phyloP scores from a whole-genome alignment of 2,797 vertebrate species.

The Alca torda region DNA sequence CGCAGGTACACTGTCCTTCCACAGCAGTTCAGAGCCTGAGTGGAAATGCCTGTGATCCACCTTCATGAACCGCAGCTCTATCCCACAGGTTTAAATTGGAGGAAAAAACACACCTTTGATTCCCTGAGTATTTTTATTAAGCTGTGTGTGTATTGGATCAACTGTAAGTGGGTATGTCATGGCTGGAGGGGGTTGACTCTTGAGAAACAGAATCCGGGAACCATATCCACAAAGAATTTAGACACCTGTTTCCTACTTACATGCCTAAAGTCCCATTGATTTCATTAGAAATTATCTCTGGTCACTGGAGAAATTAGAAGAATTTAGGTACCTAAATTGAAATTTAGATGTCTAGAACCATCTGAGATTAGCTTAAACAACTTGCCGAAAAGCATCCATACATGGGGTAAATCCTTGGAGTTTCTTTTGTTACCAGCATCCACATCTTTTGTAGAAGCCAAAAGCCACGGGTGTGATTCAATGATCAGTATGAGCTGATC shows the following conservation, averaged over 20 bases:
- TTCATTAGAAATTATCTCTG: background rate
- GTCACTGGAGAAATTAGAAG: background rate
- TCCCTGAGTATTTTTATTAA: background rate
- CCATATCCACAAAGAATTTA: background rate
- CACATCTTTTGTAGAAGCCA: background rate
- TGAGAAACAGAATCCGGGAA: background rate
- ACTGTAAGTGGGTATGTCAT: background rate
- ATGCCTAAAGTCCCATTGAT: background rate
- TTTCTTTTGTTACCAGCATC: background rate
- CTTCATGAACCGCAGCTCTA: background rate
- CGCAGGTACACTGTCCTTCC: background rate
- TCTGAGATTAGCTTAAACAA: background rate
- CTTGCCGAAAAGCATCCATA: background rate
- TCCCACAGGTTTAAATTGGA: background rate
- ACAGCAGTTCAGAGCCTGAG: background rate
- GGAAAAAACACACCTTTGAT: background rate
- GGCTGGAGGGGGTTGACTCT: background rate
- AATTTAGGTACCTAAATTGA: background rate
- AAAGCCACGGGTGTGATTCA: background rate
- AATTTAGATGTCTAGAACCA: background rate
- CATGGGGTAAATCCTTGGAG: background rate
- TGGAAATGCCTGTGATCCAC: background rate
- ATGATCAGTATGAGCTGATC: background rate
- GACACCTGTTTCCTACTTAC: background rate
- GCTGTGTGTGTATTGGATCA: background rate